Percentiles rank a stretch among this genome's conserved stretches.
Conservation (phyloP, 2,888 invertebrate genomes). For the Drosophila prolongata region DNA sequence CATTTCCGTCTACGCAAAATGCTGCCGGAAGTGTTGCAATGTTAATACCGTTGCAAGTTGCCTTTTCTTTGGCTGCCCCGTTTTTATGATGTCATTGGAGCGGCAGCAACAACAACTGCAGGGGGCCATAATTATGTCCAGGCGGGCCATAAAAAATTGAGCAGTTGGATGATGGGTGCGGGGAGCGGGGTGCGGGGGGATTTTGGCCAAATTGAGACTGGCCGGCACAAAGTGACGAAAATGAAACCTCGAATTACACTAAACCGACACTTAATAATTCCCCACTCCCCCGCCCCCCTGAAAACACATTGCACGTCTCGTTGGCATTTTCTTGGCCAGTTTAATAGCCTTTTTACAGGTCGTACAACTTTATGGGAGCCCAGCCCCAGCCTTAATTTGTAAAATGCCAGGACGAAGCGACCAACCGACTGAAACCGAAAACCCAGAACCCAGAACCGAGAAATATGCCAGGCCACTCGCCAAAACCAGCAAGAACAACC, state of each 20-base stretch:
- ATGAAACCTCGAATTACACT: slow-evolving; percentile 79
- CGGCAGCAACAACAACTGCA: slow-evolving; percentile 42
- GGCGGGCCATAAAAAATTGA: slow-evolving; percentile 64
- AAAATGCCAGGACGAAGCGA: slow-evolving; percentile 37
- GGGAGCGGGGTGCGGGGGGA: slow-evolving; percentile 11
- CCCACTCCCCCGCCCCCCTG: slow-evolving; percentile 18
- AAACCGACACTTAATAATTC: slow-evolving; percentile 80
- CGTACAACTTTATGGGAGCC: slow-evolving; percentile 73
- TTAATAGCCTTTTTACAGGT: slow-evolving; percentile 79
- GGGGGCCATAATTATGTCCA: slow-evolving; percentile 62
- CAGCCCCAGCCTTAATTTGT: slow-evolving; percentile 41
- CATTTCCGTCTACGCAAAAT: slow-evolving; percentile 75
- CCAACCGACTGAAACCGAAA: slow-evolving; percentile 4
- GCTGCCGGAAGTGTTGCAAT: slow-evolving; percentile 71
- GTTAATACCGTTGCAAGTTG: slow-evolving; percentile 38
- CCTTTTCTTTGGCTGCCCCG: slow-evolving; percentile 23
- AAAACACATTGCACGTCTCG: slow-evolving; percentile 23
- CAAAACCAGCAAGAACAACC: background rate
- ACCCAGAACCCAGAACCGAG: slow-evolving; percentile 31
- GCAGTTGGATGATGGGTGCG: slow-evolving; percentile 24
- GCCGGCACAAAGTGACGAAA: slow-evolving; percentile 72
- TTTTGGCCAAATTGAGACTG: slow-evolving; percentile 53
- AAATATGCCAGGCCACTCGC: slow-evolving; percentile 41
- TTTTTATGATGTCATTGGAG: slow-evolving; percentile 71
- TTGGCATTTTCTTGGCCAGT: slow-evolving; percentile 53